Percentiles rank a stretch among this genome's conserved stretches.
phyloP scores from a whole-genome alignment of 2,888 invertebrate species.

The Thecophora atra region DNA sequence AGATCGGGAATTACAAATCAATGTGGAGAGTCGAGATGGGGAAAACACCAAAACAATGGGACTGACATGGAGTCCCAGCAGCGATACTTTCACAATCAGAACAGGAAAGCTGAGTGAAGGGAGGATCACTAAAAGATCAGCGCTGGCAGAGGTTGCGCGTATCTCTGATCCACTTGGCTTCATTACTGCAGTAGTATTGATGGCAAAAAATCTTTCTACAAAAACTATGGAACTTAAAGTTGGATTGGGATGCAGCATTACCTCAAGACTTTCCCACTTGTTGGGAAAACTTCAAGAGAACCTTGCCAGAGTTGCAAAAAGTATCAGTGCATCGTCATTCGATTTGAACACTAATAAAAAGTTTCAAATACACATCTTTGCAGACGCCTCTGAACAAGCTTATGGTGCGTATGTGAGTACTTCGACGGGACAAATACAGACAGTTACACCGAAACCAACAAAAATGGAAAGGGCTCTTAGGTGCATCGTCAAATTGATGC shows the following conservation, averaged over 20 bases:
- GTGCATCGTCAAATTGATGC: conserved; percentile 2
- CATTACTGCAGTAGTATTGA: conserved; percentile 3
- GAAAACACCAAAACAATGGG: conserved; percentile 20
- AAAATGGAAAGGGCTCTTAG: background rate
- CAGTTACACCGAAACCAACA: background rate
- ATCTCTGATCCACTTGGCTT: conserved; percentile 14
- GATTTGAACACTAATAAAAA: background rate
- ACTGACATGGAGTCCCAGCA: conserved; percentile 35
- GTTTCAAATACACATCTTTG: too few species aligned
- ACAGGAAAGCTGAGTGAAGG: background rate
- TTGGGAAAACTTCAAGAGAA: background rate
- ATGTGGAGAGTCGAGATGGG: background rate
- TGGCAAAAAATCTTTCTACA: background rate
- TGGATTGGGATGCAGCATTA: conserved; percentile 7
- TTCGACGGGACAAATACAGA: background rate
- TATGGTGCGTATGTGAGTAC: conserved; percentile 9
- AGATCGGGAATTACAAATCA: conserved; percentile 10
- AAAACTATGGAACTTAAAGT: background rate
- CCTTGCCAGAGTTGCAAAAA: background rate
- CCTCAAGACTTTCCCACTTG: conserved; percentile 15
- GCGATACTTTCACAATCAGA: conserved; percentile 37
- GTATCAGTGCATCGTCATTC: background rate
- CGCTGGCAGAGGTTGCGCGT: conserved; percentile 6
- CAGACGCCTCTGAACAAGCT: conserved; percentile 8
- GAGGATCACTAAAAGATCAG: background rate